Base-by-base conservation (phyloP, 2,113 vertebrate species). In the Barnardius zonarius region DNA sequence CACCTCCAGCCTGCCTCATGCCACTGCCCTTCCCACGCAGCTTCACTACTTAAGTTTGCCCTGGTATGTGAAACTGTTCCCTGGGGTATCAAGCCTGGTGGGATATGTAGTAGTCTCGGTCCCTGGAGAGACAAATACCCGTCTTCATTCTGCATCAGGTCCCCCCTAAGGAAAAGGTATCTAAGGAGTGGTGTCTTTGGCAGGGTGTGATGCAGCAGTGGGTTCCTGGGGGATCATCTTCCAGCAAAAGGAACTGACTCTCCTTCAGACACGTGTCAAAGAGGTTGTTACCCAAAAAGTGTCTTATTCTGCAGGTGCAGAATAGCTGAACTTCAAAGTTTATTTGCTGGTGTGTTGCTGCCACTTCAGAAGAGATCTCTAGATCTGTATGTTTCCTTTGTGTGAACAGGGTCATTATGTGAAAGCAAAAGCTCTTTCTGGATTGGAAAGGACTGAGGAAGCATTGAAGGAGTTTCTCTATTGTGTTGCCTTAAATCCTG, bases 401-500 rank as follows among this genome's bases (percentile, higher is more conserved):
- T 93, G 20, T 94, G 78, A 96, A 89, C 92, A 99, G 99, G 98
- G 98, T 69, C 99, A 98, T 98, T 98, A 97, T 95, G 94, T 99
- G 76, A 99, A 98, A 98, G 99, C 98, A 68, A 97, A 98, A 55
- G 98, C 98, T 59, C 98, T 99, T 91, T 98, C 97, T 90, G 98
- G 97, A 92, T 97, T 98, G 54, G 98, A 98, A 82, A 98, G 98
- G 68, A 98, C 96, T 7, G 98, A 99, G 63, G 99, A 99, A 95
- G 98, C 98, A 30, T 95, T 99, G 92, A 98, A 98, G 97, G 99
- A 99, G 67, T 99, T 99, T 97, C 97, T 99, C 35, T 92, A 98
- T 74, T 99, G 99, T 97, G 97, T 99, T 95, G 98, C 99, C 52
- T 97, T 99, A 84, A 99, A 99, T 95, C 99, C 99, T 23, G 97